Base-by-base conservation (phyloP, 2,888 invertebrate species). In the Cephus rjabovi region DNA sequence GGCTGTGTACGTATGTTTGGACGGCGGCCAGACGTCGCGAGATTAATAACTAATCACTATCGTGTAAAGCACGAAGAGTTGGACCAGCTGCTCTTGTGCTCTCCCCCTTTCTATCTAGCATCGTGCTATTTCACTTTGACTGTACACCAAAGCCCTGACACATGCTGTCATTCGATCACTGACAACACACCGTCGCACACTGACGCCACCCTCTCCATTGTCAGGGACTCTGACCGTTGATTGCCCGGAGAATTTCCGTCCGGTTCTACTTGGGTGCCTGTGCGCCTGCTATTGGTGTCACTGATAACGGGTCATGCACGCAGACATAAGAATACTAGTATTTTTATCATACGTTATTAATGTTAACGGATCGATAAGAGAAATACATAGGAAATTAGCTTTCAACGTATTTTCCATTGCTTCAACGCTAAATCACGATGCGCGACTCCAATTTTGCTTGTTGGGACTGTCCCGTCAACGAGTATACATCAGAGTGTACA, bases 11-110 rank as follows among this genome's bases (percentile, higher is more conserved):
- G 56, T 9, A 23, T 9, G 56, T 56, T 84, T 89, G 89, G 88
- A 85, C 79, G 79, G n/a, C 78, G 79, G 87, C 88, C 88, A 88
- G 85, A 85, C 86, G 83, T 85, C 83, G 84, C 86, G 82, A 82
- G 87, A 88, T 88, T 87, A 89, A 89, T 89, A 85, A 89, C 87
- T 89, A 86, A 89, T 89, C 87, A 83, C 83, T 80, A 83, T 86
- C 86, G 85, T 81, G 84, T 84, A 85, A 68, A 77, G 31, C 84
- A 81, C 78, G 85, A 84, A 73, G 84, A 78, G 76, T 74, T 70
- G 37, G 75, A 76, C 78, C 78, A 78, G 78, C 76, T 78, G 78
- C 33, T 73, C 23, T n/a, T 30, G 1, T 23, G n/a, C 35, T 33
- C 35, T 33, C 23, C 56, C 56, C 23, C 56, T 23, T 56, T 56